Evolutionary conservation across 2,888 invertebrate genomes (phyloP).

Genomic region (Andrena haemorrhoa): DNA sequence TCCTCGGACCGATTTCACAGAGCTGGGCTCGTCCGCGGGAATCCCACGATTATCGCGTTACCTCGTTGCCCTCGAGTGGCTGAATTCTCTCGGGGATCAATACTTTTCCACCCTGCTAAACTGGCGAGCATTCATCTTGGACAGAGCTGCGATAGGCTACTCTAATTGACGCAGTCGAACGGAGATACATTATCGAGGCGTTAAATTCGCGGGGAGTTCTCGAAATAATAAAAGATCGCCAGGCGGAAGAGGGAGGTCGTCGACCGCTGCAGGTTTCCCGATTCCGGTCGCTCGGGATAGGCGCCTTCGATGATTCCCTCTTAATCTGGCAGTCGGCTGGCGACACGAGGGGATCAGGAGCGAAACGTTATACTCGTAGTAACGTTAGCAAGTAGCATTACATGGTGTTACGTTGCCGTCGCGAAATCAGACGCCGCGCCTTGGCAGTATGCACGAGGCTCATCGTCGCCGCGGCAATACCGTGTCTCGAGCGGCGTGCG

Average conservation of each 20-base stretch:
- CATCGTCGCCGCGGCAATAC: not conserved
- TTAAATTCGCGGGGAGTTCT: not conserved
- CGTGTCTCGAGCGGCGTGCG: constrained; percentile 1
- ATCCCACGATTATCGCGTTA: constrained; percentile 56
- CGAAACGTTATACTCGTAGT: constrained; percentile 63
- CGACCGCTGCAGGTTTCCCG: constrained; percentile 34
- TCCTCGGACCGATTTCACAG: constrained; percentile 19
- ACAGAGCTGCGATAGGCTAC: too few relatives aligned
- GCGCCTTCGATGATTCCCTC: constrained; percentile 42
- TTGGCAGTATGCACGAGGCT: constrained; percentile 38
- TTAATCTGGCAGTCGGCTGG: constrained; percentile 37
- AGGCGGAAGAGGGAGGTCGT: constrained; percentile 4
- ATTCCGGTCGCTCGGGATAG: constrained; percentile 35
- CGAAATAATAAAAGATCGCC: not conserved
- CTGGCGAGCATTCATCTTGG: not conserved
- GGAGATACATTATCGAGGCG: not conserved
- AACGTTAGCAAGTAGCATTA: constrained; percentile 62
- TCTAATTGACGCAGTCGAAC: too few relatives aligned
- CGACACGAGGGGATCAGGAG: constrained; percentile 51
- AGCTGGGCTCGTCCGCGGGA: constrained; percentile 27
- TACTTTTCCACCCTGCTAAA: not conserved
- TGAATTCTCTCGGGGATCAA: constrained; percentile 41
- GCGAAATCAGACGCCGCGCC: constrained; percentile 63
- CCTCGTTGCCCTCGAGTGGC: constrained; percentile 48
- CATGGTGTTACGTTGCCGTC: constrained; percentile 60